phyloP scores from a whole-genome alignment of 2,113 vertebrate species.

The Solenodon paradoxus region DNA sequence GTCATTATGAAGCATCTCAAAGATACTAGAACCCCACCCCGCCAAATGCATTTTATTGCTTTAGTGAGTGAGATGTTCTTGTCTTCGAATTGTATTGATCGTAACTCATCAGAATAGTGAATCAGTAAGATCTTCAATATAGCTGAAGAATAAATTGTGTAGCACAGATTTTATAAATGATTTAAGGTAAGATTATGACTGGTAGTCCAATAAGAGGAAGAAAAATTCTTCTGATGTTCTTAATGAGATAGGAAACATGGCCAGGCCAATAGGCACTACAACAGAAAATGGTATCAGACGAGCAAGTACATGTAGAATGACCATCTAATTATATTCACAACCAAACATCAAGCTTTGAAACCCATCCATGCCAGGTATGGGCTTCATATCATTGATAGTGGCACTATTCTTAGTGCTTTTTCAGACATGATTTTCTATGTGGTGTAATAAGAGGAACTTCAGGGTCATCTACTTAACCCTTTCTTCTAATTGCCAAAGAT shows the following conservation, averaged over 20 bases:
- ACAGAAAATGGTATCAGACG: neutral
- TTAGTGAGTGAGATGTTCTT: neutral
- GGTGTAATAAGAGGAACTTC: neutral
- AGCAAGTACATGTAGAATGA: neutral
- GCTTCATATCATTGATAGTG: neutral
- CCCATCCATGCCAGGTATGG: neutral
- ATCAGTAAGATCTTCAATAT: constrained; percentile 49
- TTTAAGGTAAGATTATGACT: constrained; percentile 37
- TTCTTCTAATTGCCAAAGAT: neutral
- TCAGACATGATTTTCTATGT: neutral
- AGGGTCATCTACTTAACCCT: neutral
- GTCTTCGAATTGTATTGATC: constrained; percentile 10
- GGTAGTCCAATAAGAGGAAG: constrained; percentile 12
- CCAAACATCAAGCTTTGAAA: neutral
- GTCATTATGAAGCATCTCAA: neutral
- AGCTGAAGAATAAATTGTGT: constrained; percentile 41
- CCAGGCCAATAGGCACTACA: neutral
- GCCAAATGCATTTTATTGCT: neutral
- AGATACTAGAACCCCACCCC: neutral
- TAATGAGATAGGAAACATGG: constrained; percentile 53
- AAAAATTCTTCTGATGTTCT: constrained; percentile 46
- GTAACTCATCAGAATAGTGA: neutral
- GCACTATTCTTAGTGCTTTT: neutral
- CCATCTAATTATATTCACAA: neutral
- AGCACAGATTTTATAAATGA: constrained; percentile 42